Base-by-base conservation (phyloP, 1,140 invertebrate species). In the Diorhabda carinulata region DNA sequence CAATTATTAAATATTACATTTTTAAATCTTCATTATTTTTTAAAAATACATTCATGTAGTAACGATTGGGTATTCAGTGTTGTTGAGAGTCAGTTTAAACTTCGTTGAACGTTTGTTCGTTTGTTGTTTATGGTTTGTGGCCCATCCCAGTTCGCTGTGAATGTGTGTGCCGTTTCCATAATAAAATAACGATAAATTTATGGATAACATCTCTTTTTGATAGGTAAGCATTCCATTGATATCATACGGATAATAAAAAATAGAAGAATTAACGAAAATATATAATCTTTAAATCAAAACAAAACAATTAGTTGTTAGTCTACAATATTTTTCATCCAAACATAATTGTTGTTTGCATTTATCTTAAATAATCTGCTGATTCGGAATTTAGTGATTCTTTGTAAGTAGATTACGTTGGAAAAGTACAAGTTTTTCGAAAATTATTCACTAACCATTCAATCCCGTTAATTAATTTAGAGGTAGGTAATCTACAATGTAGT, bases 131-230 rank as follows among this genome's bases (percentile, higher is more conserved):
- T 77, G 75, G 78, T 78, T 72, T 68, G 72, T 78, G 78, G 78
- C 78, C 78, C 78, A 78, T 79, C 78, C 78, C 78, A 79, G 78
- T 78, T 77, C 74, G 78, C 76, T 78, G 78, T 78, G 78, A 74
- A 79, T 79, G 77, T 79, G 78, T 79, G 72, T 78, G 78, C 78
- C 78, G 76, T 77, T 74, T 73, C 76, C 73, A 75, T 75, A 76
- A 75, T 75, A 76, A 75, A 71, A 68, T 73, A 72, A 68, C 73
- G 59, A 70, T 67, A 66, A 72, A 66, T 77, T 72, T 73, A 78
- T 79, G 78, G 78, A 79, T 79, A 74, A 75, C 70, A 72, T 68
- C 66, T 73, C 52, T 67, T 75, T 72, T 69, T 79, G 77, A 79
- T 78, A 79, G 72, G 78, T 78, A 73, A 71, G 76, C 66, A 7